phyloP scores from a whole-genome alignment of 2,797 vertebrate species.

The Ceyx erithaca region DNA sequence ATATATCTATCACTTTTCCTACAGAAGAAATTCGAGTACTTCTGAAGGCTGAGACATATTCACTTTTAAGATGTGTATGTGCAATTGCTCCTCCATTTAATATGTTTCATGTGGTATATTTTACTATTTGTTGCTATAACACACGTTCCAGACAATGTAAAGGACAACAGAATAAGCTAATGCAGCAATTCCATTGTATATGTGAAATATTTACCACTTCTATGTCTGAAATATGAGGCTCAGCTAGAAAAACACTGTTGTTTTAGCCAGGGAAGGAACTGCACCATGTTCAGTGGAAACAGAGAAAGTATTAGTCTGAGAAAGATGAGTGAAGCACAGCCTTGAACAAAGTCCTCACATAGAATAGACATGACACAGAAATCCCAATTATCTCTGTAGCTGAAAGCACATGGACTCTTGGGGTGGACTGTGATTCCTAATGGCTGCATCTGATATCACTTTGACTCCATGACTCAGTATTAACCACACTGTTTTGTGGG shows the following conservation, averaged over 20 bases:
- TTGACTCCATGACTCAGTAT: background rate
- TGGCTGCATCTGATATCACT: background rate
- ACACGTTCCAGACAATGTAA: background rate
- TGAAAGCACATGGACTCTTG: background rate
- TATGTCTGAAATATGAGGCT: background rate
- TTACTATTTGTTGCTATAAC: background rate
- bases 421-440: background rate
- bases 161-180: background rate
- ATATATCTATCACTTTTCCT: background rate
- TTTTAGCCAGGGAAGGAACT: background rate
- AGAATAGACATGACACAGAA: background rate
- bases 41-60: background rate
- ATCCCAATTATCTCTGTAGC: background rate
- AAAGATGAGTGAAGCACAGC: background rate
- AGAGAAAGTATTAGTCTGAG: background rate
- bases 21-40: background rate
- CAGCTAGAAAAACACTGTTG: background rate
- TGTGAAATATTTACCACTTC: background rate
- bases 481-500: background rate
- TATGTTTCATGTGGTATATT: background rate
- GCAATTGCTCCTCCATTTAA: background rate
- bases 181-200: background rate
- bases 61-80: background rate
- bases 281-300: background rate
- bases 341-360: background rate